These are phyloP conservation scores for Caenorhabditis doughertyi DNA, from an alignment of 2,888 invertebrate species.

Conservation along the genomic window DNA sequence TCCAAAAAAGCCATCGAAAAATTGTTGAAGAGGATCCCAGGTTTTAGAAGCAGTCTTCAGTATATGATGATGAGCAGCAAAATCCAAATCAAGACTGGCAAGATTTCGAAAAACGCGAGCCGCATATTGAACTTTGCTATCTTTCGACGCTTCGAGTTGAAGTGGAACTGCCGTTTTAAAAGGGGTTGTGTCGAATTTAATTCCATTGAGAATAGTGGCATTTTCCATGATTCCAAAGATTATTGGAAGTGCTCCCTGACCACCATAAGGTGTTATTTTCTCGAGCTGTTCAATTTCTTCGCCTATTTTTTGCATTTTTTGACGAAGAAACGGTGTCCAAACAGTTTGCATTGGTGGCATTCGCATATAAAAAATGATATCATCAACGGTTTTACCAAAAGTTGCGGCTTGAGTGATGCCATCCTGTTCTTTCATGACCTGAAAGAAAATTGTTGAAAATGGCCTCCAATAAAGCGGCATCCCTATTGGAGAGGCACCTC, in stretches of 20 bases:
- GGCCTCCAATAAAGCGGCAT: no score
- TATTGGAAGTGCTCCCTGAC: not conserved
- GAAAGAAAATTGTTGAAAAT: no score
- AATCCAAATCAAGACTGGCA: not conserved
- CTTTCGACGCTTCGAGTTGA: not conserved
- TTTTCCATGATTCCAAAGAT: not conserved
- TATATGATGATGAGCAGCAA: not conserved
- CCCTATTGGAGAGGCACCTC: no score
- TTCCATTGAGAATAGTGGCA: slow-evolving; percentile 12
- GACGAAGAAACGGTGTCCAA: slow-evolving; percentile 1
- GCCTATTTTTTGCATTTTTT: not conserved
- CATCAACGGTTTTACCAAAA: not conserved
- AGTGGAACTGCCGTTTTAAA: not conserved
- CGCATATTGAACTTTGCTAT: not conserved
- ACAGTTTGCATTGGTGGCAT: slow-evolving; percentile 14
- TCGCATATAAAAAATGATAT: not conserved
- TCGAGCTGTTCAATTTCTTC: slow-evolving; percentile 18
- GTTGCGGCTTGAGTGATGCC: not conserved
- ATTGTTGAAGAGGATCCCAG: not conserved
- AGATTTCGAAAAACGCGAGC: slow-evolving; percentile 2
- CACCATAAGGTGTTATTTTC: not conserved
- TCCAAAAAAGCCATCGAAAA: slow-evolving; percentile 24
- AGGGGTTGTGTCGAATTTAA: not conserved
- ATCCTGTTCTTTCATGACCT: slow-evolving; percentile 1
- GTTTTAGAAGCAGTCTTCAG: not conserved